Conservation (phyloP, 2,113 vertebrate species). For the Phocoena sinus region DNA sequence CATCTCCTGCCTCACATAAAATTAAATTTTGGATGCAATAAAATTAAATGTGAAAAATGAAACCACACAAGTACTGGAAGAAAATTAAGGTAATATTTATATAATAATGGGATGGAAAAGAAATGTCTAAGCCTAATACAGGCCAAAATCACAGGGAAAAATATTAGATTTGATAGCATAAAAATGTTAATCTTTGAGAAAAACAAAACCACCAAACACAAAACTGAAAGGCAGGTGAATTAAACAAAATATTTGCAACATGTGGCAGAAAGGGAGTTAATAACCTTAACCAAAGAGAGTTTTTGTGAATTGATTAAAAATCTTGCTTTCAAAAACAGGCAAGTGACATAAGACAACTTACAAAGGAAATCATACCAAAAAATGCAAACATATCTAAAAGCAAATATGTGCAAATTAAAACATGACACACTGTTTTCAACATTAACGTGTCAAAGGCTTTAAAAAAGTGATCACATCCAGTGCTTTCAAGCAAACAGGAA, state of each 20-base stretch:
- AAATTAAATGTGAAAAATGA: neutral
- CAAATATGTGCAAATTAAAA: neutral
- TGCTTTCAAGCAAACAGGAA: neutral
- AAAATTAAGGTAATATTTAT: constrained; percentile 9
- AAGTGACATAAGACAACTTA: neutral
- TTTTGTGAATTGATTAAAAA: neutral
- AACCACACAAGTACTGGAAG: neutral
- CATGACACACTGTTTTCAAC: neutral
- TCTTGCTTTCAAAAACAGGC: neutral
- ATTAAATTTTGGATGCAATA: neutral
- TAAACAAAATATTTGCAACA: neutral
- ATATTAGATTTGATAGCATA: neutral
- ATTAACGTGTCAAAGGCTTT: neutral
- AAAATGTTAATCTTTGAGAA: neutral
- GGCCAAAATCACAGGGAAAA: neutral
- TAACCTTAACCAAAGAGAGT: neutral
- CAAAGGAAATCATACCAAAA: neutral
- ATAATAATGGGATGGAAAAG: neutral
- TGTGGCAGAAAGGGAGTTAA: neutral
- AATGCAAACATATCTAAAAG: neutral
- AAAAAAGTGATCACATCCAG: neutral
- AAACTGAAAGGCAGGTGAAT: neutral
- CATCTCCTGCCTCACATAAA: neutral
- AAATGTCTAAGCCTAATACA: neutral
- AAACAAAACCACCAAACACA: neutral